Evolutionary conservation across 2,888 invertebrate genomes (phyloP), one percentile per base, ranked within the genome.

Genomic region (Achlya flavicornis): DNA sequence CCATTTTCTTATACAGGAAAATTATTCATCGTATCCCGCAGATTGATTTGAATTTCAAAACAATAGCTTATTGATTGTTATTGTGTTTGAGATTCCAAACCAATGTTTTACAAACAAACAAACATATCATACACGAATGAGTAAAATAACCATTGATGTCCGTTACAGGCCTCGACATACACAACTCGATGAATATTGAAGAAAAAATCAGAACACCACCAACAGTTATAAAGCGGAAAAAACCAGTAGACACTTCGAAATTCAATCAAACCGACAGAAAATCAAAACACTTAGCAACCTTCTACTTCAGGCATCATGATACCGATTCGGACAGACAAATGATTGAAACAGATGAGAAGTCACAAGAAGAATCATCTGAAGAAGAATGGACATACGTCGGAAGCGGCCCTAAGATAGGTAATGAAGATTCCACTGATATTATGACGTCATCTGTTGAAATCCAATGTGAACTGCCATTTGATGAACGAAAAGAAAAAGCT

Each of bases 221-320:
- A 14, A 91, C 92, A 14, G 93, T 93, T 0, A 84, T 94, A 19
- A 94, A 94, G 72, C 89, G 94, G 61, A 94, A 94, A 70, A 94
- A 94, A 72, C 93, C 94, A 75, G 89, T 94, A 58, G 93, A 95
- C 85, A 90, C 94, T 48, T 95, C 95, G 53, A 95, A 95, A 84
- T 95, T 95, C 83, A 96, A 95, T 82, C 95, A 96, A 76, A 96
- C 97, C 11, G 96, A 96, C 86, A 94, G 97, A 73, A 96, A 96
- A 87, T 97, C 97, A 19, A 97, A 97, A 86, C 97, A 97, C 86
- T 95, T 96, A 85, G 98, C 96, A 74, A 97, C 96, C 68, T 97
- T 97, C 89, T 97, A 98, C 90, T 97, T 97, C 89, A 96, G 95
- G 86, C 98, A 98, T 87, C 95, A 96, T 87, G 98, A 98, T 85